Evolutionary conservation across 2,797 vertebrate genomes (phyloP).

Genomic region (Coracias cyanogaster): DNA sequence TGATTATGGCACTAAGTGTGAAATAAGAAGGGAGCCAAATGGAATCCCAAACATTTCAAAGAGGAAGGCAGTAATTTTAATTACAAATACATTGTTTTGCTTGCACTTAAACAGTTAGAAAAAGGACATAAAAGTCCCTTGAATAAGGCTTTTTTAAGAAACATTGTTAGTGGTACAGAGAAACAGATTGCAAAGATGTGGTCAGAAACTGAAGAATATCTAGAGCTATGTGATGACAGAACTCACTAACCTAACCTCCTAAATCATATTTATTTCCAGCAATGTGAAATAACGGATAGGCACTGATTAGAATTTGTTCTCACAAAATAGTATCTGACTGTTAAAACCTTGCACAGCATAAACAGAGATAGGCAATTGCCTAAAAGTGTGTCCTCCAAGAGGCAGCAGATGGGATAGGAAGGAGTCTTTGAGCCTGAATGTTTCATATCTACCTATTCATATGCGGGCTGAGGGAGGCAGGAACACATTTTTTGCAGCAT

Average conservation of each 20-base stretch:
- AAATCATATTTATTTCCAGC: background rate
- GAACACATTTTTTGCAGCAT: background rate
- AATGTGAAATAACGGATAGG: background rate
- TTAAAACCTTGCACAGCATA: background rate
- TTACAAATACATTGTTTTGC: background rate
- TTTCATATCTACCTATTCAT: background rate
- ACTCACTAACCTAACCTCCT: background rate
- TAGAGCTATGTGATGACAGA: background rate
- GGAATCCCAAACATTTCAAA: background rate
- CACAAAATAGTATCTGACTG: background rate
- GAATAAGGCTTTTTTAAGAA: background rate
- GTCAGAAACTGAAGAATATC: background rate
- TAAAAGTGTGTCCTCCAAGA: background rate
- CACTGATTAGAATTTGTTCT: background rate
- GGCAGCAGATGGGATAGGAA: background rate
- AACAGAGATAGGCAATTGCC: background rate
- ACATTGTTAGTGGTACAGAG: background rate
- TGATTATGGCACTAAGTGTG: background rate
- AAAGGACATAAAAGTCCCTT: background rate
- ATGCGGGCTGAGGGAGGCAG: background rate
- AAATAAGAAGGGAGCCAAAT: background rate
- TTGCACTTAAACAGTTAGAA: background rate
- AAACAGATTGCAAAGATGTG: background rate
- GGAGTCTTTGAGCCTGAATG: background rate
- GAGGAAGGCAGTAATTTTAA: background rate